These are phyloP conservation scores for Chydorus sphaericus DNA, from an alignment of 2,888 invertebrate species.

Conservation along the genomic window DNA sequence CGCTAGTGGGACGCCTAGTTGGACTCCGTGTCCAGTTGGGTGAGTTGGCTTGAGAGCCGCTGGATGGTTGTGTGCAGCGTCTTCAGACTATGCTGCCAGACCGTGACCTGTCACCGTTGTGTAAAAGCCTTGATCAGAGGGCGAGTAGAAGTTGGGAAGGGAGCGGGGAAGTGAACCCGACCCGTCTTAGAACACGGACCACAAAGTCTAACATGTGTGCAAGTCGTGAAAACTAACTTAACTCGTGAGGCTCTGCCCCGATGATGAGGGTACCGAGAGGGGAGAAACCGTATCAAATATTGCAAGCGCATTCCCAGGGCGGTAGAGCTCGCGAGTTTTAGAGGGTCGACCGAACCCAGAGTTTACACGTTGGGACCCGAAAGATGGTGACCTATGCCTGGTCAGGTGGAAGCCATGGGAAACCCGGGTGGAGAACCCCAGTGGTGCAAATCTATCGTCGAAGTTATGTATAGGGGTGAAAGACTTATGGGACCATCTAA, in stretches of 20 bases:
- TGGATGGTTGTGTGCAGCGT: too few species aligned
- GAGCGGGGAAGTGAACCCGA: too few species aligned
- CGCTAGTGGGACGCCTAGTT: constrained; percentile 23
- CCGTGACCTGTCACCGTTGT: constrained; percentile 21
- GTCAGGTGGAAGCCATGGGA: constrained; percentile 51
- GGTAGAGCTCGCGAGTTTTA: constrained; percentile 27
- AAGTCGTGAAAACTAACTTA: constrained; percentile 44
- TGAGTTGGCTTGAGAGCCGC: too few species aligned
- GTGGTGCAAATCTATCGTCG: constrained; percentile 64
- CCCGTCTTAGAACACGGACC: constrained; percentile 66
- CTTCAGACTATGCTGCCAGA: background rate
- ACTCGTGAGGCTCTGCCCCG: constrained; percentile 41
- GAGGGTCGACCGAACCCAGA: constrained; percentile 36
- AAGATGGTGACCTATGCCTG: constrained; percentile 60
- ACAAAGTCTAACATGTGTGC: constrained; percentile 52
- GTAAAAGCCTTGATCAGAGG: too few species aligned
- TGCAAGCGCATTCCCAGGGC: constrained; percentile 40
- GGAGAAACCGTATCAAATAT: constrained; percentile 29
- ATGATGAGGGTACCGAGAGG: constrained; percentile 28
- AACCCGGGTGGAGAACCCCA: constrained; percentile 53
- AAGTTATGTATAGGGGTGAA: constrained; percentile 54
- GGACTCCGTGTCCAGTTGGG: constrained; percentile 40
- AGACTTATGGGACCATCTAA: constrained; percentile 58
- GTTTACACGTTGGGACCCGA: constrained; percentile 53
- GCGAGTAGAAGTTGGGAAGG: too few species aligned